Percentiles rank a stretch among this genome's conserved stretches.
Evolutionary conservation across 2,113 vertebrate genomes (phyloP).

Genomic region (Scartelaos histophorus): DNA sequence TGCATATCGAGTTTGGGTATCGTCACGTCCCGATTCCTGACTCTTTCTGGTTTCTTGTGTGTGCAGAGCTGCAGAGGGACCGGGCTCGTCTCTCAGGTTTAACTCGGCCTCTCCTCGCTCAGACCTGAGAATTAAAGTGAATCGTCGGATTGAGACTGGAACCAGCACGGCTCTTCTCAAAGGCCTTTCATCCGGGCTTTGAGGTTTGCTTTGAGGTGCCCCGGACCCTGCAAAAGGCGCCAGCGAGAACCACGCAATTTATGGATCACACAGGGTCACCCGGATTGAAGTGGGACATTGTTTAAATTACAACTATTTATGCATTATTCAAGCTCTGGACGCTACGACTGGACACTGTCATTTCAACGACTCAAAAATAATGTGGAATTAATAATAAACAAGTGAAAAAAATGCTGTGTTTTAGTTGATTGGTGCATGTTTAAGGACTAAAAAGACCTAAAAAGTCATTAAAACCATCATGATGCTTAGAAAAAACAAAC

Average conservation of each 20-base stretch:
- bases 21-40: too few relatives aligned
- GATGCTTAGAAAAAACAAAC: too few relatives aligned
- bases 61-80: neutral
- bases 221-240: neutral
- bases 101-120: slow-evolving; percentile 32
- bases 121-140: slow-evolving; percentile 48
- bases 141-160: slow-evolving; percentile 50
- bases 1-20: too few relatives aligned
- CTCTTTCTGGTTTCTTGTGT: neutral
- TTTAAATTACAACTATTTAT: neutral
- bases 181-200: slow-evolving; percentile 12
- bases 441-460: too few relatives aligned
- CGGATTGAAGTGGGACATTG: neutral
- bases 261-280: neutral
- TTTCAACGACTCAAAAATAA: too few relatives aligned
- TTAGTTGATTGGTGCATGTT: too few relatives aligned
- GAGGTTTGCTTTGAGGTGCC: slow-evolving; percentile 15
- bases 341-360: neutral
- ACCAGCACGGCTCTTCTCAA: slow-evolving; percentile 29
- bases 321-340: neutral
- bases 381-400: too few relatives aligned
- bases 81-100: too few relatives aligned
- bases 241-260: neutral
- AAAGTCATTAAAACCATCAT: too few relatives aligned
- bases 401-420: too few relatives aligned